Evolutionary conservation across 2,888 invertebrate species (phyloP), one percentile per base, ranked within the genome.

Genomic region (Megalurothrips usitatus): DNA sequence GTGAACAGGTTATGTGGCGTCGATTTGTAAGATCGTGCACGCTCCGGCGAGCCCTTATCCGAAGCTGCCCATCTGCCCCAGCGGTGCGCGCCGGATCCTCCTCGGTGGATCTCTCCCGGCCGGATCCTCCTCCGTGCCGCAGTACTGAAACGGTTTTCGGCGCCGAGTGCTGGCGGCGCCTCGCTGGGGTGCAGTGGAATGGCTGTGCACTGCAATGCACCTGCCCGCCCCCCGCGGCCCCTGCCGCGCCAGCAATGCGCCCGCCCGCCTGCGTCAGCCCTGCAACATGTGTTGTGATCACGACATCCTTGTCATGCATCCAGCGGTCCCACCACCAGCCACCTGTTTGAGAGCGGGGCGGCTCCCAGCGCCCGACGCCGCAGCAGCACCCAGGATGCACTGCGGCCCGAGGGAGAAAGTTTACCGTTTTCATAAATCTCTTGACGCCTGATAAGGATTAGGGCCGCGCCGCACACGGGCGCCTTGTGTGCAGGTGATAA

Each of bases 1-100:
- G 68, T n/a, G 26, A 75, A 75, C 68, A 75, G 68, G 68, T 75
- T 75, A 75, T 23, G 68, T 75, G 68, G 68, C 68, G 68, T 75
- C 68, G 68, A 75, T 75, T 75, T 75, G 68, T 75, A 75, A 75
- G 68, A 75, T 26, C 23, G 23, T 75, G 68, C 68, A 75, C 68
- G 68, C 68, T 26, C 26, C 68, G 68, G 26, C 68, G 68, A 23
- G 26, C 26, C 12, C 68, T 75, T 75, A 75, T 75, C 68, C 68
- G 23, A 26, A 26, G 68, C 68, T 75, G 68, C 68, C 68, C 68
- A 75, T 75, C 68, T 75, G 68, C 58, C 58, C 58, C 58, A 43
- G 34, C 34, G 34, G 34, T 43, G 34, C 34, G 34, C 34, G 34
- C 34, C 34, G 34, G 34, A 43, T 43, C 34, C 34, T 43, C 34